Percentiles rank a stretch among this genome's conserved stretches.
Conservation (phyloP, 2,888 invertebrate genomes). For the Thysanoteuthis rhombus region DNA sequence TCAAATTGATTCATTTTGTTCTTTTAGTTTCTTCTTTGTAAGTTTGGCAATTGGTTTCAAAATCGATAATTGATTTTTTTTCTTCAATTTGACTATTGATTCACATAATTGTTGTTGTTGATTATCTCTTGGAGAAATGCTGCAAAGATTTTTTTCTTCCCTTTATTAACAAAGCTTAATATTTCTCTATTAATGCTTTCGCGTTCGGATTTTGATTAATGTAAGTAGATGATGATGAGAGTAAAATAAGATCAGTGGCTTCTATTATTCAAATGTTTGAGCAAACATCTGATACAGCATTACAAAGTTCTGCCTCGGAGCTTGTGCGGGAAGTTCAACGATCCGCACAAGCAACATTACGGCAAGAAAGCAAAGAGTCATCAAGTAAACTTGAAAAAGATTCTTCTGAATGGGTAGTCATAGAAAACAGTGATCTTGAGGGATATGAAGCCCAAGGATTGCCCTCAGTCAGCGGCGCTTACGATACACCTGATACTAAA, state of each 20-base stretch:
- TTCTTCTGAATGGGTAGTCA: constrained; percentile 28
- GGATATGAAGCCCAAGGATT: constrained; percentile 24
- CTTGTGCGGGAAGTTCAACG: constrained; percentile 17
- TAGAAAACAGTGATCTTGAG: constrained; percentile 29
- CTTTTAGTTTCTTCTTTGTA: background rate
- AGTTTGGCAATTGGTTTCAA: background rate
- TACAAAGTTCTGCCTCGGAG: constrained; percentile 29
- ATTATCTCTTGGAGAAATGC: background rate
- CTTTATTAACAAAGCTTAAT: constrained; percentile 24
- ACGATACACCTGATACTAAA: constrained; percentile 1
- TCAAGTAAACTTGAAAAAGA: constrained; percentile 17
- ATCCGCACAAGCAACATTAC: constrained; percentile 22
- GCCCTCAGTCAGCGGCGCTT: constrained; percentile 13
- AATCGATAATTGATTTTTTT: no score
- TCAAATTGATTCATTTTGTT: background rate
- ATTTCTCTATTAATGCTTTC: constrained; percentile 19
- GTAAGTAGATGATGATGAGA: constrained; percentile 23
- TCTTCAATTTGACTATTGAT: background rate
- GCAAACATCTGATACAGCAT: constrained; percentile 39
- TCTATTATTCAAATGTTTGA: constrained; percentile 52
- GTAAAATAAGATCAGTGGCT: constrained; percentile 45
- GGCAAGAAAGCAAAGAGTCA: background rate
- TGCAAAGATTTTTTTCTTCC: background rate
- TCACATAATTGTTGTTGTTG: background rate
- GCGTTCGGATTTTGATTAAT: constrained; percentile 14